phyloP scores from a whole-genome alignment of 2,797 vertebrate genomes.

The Euphonia xanthogaster region DNA sequence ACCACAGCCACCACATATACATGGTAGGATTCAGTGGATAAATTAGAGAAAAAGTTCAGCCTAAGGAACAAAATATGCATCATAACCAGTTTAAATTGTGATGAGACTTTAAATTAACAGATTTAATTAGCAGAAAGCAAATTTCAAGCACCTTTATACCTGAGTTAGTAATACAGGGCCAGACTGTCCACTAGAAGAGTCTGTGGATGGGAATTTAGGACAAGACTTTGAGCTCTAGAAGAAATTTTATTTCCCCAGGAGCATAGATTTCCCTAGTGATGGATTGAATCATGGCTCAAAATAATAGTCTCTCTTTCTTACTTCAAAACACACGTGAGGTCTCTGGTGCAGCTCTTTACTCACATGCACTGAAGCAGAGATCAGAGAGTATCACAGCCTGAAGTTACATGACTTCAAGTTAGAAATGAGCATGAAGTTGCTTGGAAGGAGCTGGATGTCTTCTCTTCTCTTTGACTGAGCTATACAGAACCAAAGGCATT shows the following conservation, averaged over 20 bases:
- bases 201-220: not conserved
- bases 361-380: not conserved
- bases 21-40: not conserved
- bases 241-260: not conserved
- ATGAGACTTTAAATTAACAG: not conserved
- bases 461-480: not conserved
- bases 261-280: not conserved
- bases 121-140: not conserved
- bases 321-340: not conserved
- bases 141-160: not conserved
- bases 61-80: not conserved
- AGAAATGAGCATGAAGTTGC: not conserved
- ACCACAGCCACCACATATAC: not conserved
- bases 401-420: not conserved
- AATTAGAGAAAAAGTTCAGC: not conserved
- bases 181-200: not conserved
- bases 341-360: not conserved
- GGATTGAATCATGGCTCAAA: not conserved
- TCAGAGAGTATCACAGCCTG: constrained; percentile 23
- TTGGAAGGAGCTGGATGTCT: not conserved
- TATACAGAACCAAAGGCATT: not conserved
- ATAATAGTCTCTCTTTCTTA: not conserved
- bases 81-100: not conserved
- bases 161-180: not conserved
- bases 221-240: not conserved